Conservation (phyloP, 2,113 vertebrate species). For the Dolichallabes microphthalmus region DNA sequence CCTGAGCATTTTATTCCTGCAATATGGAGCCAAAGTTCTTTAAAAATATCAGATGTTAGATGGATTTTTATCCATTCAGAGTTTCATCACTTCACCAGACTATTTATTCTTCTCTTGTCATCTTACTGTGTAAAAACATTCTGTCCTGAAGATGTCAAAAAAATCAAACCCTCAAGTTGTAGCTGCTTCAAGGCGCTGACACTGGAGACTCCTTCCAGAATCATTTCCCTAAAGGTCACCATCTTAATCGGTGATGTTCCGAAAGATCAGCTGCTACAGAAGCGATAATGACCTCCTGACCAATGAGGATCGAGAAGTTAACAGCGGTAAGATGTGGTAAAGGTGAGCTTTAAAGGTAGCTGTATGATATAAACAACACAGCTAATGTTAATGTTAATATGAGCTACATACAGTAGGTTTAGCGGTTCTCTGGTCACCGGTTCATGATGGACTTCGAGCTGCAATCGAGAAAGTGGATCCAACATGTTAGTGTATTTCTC, state of each 20-base stretch:
- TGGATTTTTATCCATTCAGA: background rate
- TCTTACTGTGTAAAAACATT: background rate
- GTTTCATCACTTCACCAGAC: background rate
- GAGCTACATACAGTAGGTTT: no score
- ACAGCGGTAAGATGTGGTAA: no score
- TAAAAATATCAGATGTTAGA: background rate
- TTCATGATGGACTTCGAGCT: background rate
- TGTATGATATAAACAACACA: no score
- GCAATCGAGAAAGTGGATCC: no score
- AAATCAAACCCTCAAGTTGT: background rate
- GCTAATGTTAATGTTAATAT: no score
- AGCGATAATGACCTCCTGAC: no score
- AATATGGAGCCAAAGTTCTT: background rate
- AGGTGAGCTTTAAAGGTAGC: no score
- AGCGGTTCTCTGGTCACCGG: background rate
- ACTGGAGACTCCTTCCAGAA: background rate
- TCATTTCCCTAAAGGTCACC: background rate
- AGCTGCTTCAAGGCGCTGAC: background rate
- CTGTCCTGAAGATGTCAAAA: background rate
- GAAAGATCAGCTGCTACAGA: background rate
- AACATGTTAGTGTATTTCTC: no score
- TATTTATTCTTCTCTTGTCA: background rate
- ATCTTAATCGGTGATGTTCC: background rate
- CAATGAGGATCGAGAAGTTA: no score
- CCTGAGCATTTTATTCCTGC: background rate